Evolutionary conservation across 2,888 invertebrate genomes (phyloP), one percentile per base, ranked within the genome.

Genomic region (Noctuana brunneofusca): DNA sequence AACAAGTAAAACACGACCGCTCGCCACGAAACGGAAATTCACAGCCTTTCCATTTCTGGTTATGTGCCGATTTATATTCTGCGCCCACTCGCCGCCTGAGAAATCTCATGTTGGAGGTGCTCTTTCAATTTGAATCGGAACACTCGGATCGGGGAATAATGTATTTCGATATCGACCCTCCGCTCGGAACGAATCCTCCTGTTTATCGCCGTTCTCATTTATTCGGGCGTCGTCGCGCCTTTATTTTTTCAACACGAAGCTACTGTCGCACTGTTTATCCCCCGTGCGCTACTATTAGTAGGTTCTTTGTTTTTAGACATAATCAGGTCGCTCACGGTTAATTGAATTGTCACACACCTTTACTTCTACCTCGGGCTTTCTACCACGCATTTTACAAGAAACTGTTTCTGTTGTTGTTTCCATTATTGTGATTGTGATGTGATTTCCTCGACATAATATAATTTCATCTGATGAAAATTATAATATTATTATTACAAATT

Each of bases 61-160:
- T 91, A 91, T 91, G 86, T 86, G 89, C 82, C 89, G 89, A 91
- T 91, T 90, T 91, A 91, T 91, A 90, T 91, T 91, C 90, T 85
- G 87, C 84, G 86, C 89, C 89, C 88, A 89, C 89, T 89, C 89
- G 87, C 89, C 87, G 89, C 81, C 90, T 87, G 86, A 90, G 89
- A 89, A 90, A 91, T 91, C 90, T 91, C 88, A 87, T 89, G 91
- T 90, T 87, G 87, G 86, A 88, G 89, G 89, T 89, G 91, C 91
- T 91, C 91, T 91, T 91, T 91, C 91, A 90, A 91, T 91, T 91
- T 91, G 90, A 91, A 91, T 89, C 90, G 90, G 89, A 90, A 90
- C 90, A 89, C 89, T 90, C 86, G 87, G 88, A 88, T 89, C 90
- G 89, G 88, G 86, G 88, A 89, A 89, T 91, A 91, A 91, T 89